These are phyloP conservation scores for Furnarius figulus DNA, from an alignment of 2,113 vertebrate genomes.

Conservation along the genomic window DNA sequence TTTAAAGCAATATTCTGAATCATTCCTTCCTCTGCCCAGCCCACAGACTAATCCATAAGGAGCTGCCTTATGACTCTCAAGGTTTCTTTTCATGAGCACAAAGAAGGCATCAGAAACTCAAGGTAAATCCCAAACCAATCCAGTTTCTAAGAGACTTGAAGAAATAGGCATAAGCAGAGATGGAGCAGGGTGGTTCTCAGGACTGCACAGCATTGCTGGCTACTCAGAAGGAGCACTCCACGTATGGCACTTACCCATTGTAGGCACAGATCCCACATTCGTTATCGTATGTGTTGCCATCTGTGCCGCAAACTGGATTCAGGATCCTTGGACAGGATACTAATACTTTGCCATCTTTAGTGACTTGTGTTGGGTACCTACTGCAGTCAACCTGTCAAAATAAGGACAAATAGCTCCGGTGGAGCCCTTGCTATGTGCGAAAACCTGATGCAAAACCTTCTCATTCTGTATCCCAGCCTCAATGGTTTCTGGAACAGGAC, in stretches of 20 bases:
- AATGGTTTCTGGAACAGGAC: background rate
- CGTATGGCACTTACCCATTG: background rate
- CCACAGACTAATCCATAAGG: background rate
- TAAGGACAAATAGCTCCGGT: background rate
- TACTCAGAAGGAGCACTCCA: background rate
- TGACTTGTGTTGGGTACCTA: background rate
- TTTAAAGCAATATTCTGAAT: background rate
- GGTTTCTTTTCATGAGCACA: background rate
- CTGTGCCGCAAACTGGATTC: constrained; percentile 36
- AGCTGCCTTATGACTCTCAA: background rate
- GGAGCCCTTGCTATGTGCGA: background rate
- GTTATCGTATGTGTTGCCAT: constrained; percentile 22
- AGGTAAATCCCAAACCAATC: background rate
- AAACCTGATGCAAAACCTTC: background rate
- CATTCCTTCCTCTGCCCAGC: background rate
- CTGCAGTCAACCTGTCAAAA: constrained; percentile 27
- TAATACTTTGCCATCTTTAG: background rate
- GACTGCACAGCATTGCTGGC: background rate
- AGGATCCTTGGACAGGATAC: background rate
- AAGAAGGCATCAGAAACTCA: background rate
- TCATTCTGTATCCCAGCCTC: background rate
- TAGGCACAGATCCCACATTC: constrained; percentile 46
- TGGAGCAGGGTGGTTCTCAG: background rate
- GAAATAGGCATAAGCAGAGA: background rate
- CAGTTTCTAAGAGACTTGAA: background rate